These are phyloP conservation scores for Pteronotus mesoamericanus DNA, from an alignment of 2,797 vertebrate species.

Conservation along the genomic window DNA sequence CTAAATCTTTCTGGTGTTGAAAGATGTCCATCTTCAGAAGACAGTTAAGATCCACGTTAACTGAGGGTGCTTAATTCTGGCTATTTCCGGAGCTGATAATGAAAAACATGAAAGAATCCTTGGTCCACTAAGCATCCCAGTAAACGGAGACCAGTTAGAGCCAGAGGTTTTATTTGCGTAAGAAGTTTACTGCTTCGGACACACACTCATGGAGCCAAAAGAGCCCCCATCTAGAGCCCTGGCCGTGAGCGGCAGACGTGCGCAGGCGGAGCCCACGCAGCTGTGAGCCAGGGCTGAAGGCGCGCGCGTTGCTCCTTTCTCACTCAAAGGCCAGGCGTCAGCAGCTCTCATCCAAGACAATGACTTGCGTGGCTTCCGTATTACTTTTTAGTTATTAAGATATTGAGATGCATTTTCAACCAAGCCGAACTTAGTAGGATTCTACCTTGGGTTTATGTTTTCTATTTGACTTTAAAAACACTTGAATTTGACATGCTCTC, in stretches of 20 bases:
- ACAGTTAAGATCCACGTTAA: neutral
- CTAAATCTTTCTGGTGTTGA: neutral
- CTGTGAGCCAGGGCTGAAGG: rapidly evolving
- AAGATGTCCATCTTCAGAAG: neutral
- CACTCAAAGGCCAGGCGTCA: neutral
- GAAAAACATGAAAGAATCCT: neutral
- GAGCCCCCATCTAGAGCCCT: neutral
- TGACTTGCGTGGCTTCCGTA: neutral
- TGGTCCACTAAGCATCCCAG: neutral
- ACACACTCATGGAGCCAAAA: neutral
- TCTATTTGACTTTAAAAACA: neutral
- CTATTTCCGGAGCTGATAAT: neutral
- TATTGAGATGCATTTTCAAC: neutral
- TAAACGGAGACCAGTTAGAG: neutral
- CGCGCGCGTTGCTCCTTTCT: neutral
- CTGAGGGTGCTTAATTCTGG: neutral
- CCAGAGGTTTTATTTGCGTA: neutral
- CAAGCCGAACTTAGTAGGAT: neutral
- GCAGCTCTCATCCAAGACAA: neutral
- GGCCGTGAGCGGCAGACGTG: neutral
- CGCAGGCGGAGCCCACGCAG: rapidly evolving
- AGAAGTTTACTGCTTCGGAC: neutral
- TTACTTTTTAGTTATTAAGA: neutral
- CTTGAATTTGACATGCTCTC: neutral
- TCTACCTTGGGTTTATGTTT: neutral